Evolutionary conservation across 2,113 vertebrate genomes (phyloP).

Genomic region (Ceuthmochares aereus): DNA sequence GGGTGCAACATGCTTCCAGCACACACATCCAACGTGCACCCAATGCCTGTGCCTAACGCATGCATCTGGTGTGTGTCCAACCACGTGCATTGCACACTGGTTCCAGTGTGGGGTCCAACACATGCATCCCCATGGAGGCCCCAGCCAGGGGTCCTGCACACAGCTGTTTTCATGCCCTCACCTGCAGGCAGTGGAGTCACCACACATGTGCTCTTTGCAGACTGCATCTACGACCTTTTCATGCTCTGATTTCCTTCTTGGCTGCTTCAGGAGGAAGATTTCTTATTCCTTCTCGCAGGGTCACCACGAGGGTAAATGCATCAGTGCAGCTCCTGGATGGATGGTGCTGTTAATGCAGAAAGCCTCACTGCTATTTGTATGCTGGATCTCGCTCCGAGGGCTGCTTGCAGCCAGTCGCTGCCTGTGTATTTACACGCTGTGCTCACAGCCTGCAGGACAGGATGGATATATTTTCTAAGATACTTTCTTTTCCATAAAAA

Average conservation of each 20-base stretch:
- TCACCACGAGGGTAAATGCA: not conserved
- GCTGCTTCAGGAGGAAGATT: not conserved
- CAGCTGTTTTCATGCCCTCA: accelerated
- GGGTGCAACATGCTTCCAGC: accelerated
- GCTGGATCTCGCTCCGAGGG: not conserved
- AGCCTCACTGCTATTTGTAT: not conserved
- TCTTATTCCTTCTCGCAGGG: not conserved
- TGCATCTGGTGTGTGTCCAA: too few relatives aligned
- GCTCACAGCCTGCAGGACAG: accelerated
- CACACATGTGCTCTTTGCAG: accelerated
- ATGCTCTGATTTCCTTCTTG: not conserved
- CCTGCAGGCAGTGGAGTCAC: accelerated
- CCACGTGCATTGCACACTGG: not conserved
- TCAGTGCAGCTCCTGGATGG: not conserved
- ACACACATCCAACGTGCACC: accelerated
- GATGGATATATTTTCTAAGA: not conserved
- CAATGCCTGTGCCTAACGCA: accelerated
- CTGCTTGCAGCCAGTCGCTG: not conserved
- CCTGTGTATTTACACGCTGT: not conserved
- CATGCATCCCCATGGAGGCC: accelerated
- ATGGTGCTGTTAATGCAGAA: not conserved
- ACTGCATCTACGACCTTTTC: not conserved
- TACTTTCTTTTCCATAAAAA: not conserved
- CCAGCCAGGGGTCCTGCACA: accelerated
- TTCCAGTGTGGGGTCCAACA: accelerated